Evolutionary conservation across 2,888 invertebrate genomes (phyloP), one percentile per base, ranked within the genome.

Genomic region (Rotaria socialis): DNA sequence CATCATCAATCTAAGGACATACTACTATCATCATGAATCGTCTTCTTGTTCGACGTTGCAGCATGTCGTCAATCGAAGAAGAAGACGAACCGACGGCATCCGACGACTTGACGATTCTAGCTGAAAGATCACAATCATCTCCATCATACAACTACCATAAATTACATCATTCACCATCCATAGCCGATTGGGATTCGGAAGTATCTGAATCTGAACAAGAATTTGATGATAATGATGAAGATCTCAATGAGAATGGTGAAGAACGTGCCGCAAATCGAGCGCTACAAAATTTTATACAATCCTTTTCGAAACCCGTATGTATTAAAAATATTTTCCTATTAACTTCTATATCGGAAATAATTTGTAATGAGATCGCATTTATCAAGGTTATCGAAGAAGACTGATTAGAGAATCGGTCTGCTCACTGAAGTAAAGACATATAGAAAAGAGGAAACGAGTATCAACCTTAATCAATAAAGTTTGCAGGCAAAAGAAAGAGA

Each of bases 21-120:
- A 47, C 3, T 80, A 22, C 11, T 19, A 74, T 74, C 74, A 43
- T 80, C 80, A 80, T 80, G 80, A 43, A 80, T 43, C 80, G 80
- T n/a, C 43, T 80, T 47, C 47, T 80, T n/a, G 47, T 80, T 43
- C 80, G 80, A 47, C 80, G 80, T 80, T 80, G 80, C 41, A 80
- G 80, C 47, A 80, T 80, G 80, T 80, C 80, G 47, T 80, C 80
- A 4, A 80, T 80, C 14, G 80, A 80, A 80, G 80, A 80, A 80
- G 80, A 80, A 80, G 80, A 80, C n/a, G 80, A 80, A 80, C 47
- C 47, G 41, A n/a, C 47, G 3, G 47, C 47, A 47, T 67, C 67
- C 6, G 67, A 67, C 4, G 80, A 80, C n/a, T 3, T 47, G 47
- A 43, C 47, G 3, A 80, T 47, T n/a, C 67, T 35, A 67, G 14